Base-by-base conservation (phyloP, 2,888 invertebrate species). In the Polylopha cassiicola region DNA sequence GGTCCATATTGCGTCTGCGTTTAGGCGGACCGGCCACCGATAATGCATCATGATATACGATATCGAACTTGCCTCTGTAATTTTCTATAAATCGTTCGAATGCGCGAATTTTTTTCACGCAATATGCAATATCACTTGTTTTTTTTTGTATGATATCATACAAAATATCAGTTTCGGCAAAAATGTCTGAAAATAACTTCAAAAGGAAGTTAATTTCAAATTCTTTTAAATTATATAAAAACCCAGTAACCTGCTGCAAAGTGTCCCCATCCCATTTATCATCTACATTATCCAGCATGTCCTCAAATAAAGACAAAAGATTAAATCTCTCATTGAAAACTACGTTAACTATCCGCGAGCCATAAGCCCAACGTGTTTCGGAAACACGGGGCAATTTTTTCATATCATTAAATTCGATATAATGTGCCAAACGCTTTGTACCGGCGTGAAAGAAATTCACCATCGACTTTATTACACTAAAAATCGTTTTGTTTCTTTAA, bases 381-480 rank as follows among this genome's bases (percentile, higher is more conserved):
- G 31, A 30, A 27, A 39, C 32, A 7, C 28, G 23, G 13, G 39
- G 32, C 13, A 32, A 26, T 36, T 37, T 43, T 28, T 26, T 22
- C 5, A 16, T 16, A 7, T 33, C 27, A 23, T 24, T 14, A n/a
- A 31, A 16, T 7, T 26, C 5, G 5, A 46, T 41, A 26, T 50
- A 42, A 16, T 26, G 30, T 20, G 38, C 32, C n/a, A 33, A 6
- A 28, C 51, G 31, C 47, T 62, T 56, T 1, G 54, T 43, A 9
- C 58, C 58, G 15, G 47, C 45, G 24, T 55, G 49, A 43, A 58
- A 58, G 50, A 24, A 22, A 22, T 9, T 22, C 2, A n/a, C 22
- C 8, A 22, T 7, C 10, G 9, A 9, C 10, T 22, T 22, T 3
- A 22, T 4, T 4, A 22, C 10, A 22, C 22, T 22, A 22, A 22